Conservation (phyloP, 1,140 invertebrate genomes). For the Apis cerana region DNA sequence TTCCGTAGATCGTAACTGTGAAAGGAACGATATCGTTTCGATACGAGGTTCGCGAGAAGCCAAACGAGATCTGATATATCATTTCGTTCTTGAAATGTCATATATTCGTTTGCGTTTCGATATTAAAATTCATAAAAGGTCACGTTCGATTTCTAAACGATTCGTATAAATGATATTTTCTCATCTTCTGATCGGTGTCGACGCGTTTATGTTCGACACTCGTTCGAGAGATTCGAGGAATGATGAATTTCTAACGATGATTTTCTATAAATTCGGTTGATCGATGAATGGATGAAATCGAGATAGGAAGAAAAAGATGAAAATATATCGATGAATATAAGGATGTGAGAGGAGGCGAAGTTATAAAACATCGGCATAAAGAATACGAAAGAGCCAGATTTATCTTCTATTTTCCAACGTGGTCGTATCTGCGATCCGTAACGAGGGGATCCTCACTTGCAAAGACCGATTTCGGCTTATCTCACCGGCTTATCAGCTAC, state of each 20-base stretch:
- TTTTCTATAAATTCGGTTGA: background rate
- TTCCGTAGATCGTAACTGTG: background rate
- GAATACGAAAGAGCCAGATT: conserved; percentile 53
- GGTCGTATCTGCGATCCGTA: conserved; percentile 51
- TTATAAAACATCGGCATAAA: conserved; percentile 47
- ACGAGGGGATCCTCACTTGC: conserved; percentile 54
- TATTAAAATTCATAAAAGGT: no score
- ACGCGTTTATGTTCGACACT: no score
- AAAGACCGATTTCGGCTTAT: conserved; percentile 64
- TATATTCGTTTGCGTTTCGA: no score
- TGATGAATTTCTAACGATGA: background rate
- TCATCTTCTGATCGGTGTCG: no score
- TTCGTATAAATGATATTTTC: no score
- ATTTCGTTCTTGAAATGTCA: no score
- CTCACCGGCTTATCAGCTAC: conserved; percentile 63
- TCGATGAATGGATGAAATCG: background rate
- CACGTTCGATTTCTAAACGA: no score
- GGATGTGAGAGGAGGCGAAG: conserved; percentile 3
- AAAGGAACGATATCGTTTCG: background rate
- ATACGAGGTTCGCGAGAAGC: no score
- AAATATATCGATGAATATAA: conserved; percentile 1
- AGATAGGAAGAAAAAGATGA: background rate
- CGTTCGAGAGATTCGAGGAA: background rate
- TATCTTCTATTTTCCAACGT: conserved; percentile 58
- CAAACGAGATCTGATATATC: no score